phyloP scores from a whole-genome alignment of 2,797 vertebrate genomes.

The Gastrophryne carolinensis region DNA sequence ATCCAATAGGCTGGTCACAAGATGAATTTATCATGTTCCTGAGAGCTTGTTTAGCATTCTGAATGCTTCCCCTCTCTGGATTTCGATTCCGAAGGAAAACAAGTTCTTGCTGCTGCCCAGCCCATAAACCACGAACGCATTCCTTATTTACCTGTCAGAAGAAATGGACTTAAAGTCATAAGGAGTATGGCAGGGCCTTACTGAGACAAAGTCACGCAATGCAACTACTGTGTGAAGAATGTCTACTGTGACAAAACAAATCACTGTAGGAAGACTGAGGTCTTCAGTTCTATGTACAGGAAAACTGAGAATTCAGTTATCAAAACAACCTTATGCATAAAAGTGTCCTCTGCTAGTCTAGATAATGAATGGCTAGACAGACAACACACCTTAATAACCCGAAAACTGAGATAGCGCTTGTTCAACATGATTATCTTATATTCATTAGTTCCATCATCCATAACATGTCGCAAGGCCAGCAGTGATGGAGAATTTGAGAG shows the following conservation, averaged over 20 bases:
- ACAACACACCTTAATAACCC: slow-evolving; percentile 94
- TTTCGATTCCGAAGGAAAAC: slow-evolving; percentile 96
- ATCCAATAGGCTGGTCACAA: slow-evolving; percentile 97
- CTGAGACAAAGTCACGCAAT: no score
- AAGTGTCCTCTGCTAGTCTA: no score
- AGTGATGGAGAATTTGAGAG: slow-evolving; percentile 92
- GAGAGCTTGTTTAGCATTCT: slow-evolving; percentile 97
- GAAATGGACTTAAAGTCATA: background rate
- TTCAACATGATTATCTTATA: slow-evolving; percentile 99
- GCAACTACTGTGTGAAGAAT: no score
- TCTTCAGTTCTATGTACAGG: no score
- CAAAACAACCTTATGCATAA: no score
- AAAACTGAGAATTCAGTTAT: no score
- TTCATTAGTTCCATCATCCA: slow-evolving; percentile 96
- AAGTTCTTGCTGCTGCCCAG: slow-evolving; percentile 95
- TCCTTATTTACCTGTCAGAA: slow-evolving; percentile 89
- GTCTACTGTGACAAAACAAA: no score
- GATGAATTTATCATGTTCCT: slow-evolving; percentile 99
- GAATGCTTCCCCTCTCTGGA: slow-evolving; percentile 96
- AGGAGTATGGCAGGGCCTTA: background rate
- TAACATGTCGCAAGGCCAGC: slow-evolving; percentile 91
- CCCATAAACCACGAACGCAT: slow-evolving; percentile 96
- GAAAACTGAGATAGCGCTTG: slow-evolving; percentile 92
- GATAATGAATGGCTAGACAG: background rate
- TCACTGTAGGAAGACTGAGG: no score